Evolutionary conservation across 2,113 vertebrate species (phyloP), one percentile per base, ranked within the genome.

Genomic region (Colius striatus): DNA sequence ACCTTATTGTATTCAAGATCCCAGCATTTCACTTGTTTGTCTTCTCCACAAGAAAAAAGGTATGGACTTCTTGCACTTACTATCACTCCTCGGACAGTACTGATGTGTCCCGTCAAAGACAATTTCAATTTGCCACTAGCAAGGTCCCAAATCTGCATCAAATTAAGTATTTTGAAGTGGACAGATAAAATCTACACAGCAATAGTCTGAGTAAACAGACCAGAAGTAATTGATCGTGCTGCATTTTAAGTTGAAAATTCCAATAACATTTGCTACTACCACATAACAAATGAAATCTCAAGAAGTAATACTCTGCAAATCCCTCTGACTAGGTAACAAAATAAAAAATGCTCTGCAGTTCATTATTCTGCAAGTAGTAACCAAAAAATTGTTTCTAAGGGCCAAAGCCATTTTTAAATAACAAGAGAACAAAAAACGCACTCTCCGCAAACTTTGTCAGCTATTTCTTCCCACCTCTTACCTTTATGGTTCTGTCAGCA

Each of bases 1-100:
- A 99, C 99, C 98, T 99, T 99, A 96, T 99, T 99, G 91, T 99
- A 99, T 93, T 99, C 99, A 70, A 99, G 98, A 97, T 99, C 99
- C 99, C 99, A 99, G 96, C 99, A 99, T 78, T 99, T 99, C 93
- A 99, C 99, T 79, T 99, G 99, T 80, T 99, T 99, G 97, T 99
- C 99, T 95, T 99, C 99, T 65, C 99, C 99, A 92, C 99, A 99
- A 75, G 99, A 99, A 96, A 99, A 99, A 21, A 99, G 98, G 87
- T 99, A 99, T 0, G 99, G 99, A 94, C 99, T 99, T 70, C 99
- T 98, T 3, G 83, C 96, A 95, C 99, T 99, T 55, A 99, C 99
- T 4, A 99, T 99, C 83, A 99, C 99, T 0, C 99, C 99, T 14
- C 99, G 98, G 48, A 99, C 99, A 3, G 99, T 99, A 54, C 99